phyloP scores from a whole-genome alignment of 2,888 invertebrate genomes.

The Hipparchia sbordonii region DNA sequence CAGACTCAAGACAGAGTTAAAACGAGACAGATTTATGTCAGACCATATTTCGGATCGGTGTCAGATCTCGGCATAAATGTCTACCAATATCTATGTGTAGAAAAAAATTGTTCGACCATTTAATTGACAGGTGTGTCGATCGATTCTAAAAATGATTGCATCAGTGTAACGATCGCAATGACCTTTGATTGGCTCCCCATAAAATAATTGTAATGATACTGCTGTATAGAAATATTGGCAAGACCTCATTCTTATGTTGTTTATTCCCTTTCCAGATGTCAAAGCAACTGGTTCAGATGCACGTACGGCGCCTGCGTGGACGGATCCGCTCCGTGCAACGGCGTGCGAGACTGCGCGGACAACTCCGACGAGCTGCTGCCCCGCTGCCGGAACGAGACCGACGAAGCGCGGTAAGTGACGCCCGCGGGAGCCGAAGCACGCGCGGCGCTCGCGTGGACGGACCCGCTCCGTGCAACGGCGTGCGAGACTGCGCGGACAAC shows the following conservation, averaged over 20 bases:
- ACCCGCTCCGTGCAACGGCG: constrained; percentile 49
- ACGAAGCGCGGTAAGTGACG: neutral
- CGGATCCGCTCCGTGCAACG: constrained; percentile 48
- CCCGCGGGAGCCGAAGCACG: too few species aligned
- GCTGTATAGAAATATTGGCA: neutral
- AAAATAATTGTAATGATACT: neutral
- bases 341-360: constrained; percentile 65
- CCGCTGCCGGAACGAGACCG: constrained; percentile 58
- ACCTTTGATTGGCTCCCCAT: neutral
- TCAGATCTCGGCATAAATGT: too few species aligned
- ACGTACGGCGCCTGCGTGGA: constrained; percentile 55
- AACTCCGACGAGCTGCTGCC: constrained; percentile 71
- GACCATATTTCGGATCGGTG: too few species aligned
- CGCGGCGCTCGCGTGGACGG: too few species aligned
- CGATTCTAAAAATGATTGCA: too few species aligned
- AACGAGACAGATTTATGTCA: too few species aligned
- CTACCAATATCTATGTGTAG: too few species aligned
- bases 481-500: constrained; percentile 49
- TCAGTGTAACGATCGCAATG: too few species aligned
- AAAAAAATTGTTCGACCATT: too few species aligned
- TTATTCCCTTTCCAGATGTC: constrained; percentile 37
- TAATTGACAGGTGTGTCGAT: too few species aligned
- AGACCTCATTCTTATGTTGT: neutral
- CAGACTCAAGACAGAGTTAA: too few species aligned
- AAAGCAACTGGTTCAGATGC: constrained; percentile 47